Evolutionary conservation across 2,888 invertebrate genomes (phyloP).

Genomic region (Vesta saturnalis): DNA sequence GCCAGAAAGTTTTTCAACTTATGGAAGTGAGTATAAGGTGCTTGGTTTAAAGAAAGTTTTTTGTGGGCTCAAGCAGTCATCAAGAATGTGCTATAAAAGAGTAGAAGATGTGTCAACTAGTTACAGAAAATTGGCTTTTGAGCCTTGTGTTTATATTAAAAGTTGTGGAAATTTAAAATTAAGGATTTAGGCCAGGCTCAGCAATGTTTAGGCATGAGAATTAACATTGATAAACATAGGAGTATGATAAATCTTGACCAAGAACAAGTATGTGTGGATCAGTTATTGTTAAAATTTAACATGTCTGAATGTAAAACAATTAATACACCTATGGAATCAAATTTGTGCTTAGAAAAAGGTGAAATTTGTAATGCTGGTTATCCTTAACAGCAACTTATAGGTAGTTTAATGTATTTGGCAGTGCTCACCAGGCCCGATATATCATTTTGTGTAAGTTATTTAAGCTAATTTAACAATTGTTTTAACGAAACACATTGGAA

Average conservation of each 20-base stretch:
- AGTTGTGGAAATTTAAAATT: neutral
- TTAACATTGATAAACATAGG: conserved; percentile 34
- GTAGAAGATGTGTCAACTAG: conserved; percentile 6
- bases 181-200: no score
- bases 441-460: conserved; percentile 33
- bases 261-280: no score
- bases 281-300: no score
- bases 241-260: conserved; percentile 38
- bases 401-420: conserved; percentile 37
- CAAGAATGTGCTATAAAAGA: conserved; percentile 10
- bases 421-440: conserved; percentile 42
- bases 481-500: no score
- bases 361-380: conserved; percentile 36
- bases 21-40: neutral
- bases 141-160: neutral
- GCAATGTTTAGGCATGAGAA: no score
- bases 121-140: conserved; percentile 18
- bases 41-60: conserved; percentile 12
- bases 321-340: no score
- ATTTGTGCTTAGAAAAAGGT: no score
- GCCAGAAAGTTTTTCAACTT: conserved; percentile 17
- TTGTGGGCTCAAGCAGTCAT: conserved; percentile 15
- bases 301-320: no score
- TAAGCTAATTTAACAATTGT: no score
- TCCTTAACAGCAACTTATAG: no score